Evolutionary conservation across 2,797 vertebrate species (phyloP), one percentile per base, ranked within the genome.

Genomic region (Otus scops): DNA sequence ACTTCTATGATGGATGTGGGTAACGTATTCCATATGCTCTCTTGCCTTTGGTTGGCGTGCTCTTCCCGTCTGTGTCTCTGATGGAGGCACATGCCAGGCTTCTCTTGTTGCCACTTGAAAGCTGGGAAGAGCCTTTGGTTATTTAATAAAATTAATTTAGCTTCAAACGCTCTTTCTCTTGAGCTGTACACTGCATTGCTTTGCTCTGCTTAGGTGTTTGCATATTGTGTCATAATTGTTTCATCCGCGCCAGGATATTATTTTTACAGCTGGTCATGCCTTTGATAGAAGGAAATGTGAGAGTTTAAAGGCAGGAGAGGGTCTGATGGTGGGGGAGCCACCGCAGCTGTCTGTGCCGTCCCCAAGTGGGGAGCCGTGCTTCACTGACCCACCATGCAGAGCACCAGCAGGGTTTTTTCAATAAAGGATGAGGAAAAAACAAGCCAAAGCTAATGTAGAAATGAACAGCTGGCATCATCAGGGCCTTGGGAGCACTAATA

Each of bases 261-360:
- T 96, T 97, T 97, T 97, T 97, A 94, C 95, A 97, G 97, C 94
- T 95, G 97, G 94, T 50, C 1, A 0, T 41, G 88, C 76, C 95
- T 97, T 96, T 94, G 97, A 84, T 79, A 39, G 1, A 12, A 59
- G 88, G 64, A 93, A 76, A 70, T 4, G 10, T 51, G 84, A 24
- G 61, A 43, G 78, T 71, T 83, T 11, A 13, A 53, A 79, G 79
- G 88, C 34, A 0, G 56, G 39, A 50, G 83, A 63, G 26, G 27
- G 47, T 21, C 24, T 3, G 6, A 22, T 47, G 36, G 48, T 1
- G 26, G 75, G 67, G 75, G 15, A 69, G 59, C 63, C 57, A 14
- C 80, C 1, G 7, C 94, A 69, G 92, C 90, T 75, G 89, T 32
- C 41, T 1, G n/a, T 1, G 0, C 14, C 0, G 3, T 70, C 63